phyloP scores from a whole-genome alignment of 2,888 invertebrate species.

The Achlya flavicornis region DNA sequence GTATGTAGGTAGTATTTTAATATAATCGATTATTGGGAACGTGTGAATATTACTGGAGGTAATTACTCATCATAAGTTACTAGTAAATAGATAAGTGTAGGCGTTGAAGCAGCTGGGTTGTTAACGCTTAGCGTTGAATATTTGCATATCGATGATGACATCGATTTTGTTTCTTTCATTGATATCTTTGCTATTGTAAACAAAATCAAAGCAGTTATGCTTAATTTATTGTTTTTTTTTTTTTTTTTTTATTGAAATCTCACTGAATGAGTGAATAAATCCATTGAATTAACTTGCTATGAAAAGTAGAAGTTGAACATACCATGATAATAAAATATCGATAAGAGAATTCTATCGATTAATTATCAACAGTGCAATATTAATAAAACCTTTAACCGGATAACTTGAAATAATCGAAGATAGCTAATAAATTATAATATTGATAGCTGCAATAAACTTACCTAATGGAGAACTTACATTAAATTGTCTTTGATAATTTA shows the following conservation, averaged over 20 bases:
- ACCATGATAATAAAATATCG: neutral
- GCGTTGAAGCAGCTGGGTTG: neutral
- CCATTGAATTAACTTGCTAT: too few species aligned
- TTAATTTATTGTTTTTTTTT: too few species aligned
- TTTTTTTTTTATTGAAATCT: too few species aligned
- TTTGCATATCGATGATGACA: neutral
- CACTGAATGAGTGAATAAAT: neutral
- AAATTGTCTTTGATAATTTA: constrained; percentile 1
- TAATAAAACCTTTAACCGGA: constrained; percentile 3
- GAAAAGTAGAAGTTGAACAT: too few species aligned
- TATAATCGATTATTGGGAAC: constrained; percentile 32
- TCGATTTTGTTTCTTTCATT: neutral
- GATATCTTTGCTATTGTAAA: too few species aligned
- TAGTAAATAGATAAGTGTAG: constrained; percentile 22
- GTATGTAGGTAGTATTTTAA: constrained; percentile 31
- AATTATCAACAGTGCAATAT: neutral
- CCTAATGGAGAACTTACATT: neutral
- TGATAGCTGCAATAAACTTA: neutral
- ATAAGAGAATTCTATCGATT: neutral
- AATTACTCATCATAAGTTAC: constrained; percentile 24
- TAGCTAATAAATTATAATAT: neutral
- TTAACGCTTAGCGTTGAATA: neutral
- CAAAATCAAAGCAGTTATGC: neutral
- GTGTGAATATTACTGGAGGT: constrained; percentile 28
- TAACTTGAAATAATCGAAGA: constrained; percentile 8